phyloP scores from a whole-genome alignment of 2,113 vertebrate species.

The Microcebus tavaratra region DNA sequence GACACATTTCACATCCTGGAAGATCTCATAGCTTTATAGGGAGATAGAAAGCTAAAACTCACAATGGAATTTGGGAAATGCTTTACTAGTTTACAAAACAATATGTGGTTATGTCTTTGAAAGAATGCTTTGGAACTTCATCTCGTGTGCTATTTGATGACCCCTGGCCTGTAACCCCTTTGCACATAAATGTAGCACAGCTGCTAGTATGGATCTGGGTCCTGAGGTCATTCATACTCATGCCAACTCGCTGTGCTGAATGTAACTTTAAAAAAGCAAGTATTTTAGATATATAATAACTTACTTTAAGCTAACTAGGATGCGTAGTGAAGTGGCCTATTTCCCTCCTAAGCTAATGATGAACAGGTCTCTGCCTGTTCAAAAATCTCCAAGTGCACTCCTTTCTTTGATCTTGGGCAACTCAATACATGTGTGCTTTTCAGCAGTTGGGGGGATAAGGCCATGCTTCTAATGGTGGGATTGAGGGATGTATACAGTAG shows the following conservation, averaged over 20 bases:
- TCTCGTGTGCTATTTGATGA: not conserved
- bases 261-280: not conserved
- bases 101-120: not conserved
- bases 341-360: not conserved
- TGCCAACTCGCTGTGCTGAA: not conserved
- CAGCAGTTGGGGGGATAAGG: not conserved
- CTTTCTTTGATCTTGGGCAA: not conserved
- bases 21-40: not conserved
- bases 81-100: not conserved
- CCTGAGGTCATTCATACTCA: not conserved
- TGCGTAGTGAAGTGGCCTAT: not conserved
- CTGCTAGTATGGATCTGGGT: fast-evolving
- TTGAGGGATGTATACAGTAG: not conserved
- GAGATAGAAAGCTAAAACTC: not conserved
- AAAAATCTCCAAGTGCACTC: not conserved
- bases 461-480: not conserved
- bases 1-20: not conserved
- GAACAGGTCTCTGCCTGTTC: not conserved
- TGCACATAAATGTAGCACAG: not conserved
- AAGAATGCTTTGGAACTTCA: not conserved
- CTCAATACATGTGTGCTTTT: not conserved
- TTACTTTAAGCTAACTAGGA: not conserved
- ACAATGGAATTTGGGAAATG: not conserved
- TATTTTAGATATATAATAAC: not conserved
- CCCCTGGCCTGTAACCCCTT: not conserved